Evolutionary conservation across 92 coral and sea anemone genomes (phyloP), one percentile per base, ranked within the genome.

Genomic region (Palythoa caribaeorum): DNA sequence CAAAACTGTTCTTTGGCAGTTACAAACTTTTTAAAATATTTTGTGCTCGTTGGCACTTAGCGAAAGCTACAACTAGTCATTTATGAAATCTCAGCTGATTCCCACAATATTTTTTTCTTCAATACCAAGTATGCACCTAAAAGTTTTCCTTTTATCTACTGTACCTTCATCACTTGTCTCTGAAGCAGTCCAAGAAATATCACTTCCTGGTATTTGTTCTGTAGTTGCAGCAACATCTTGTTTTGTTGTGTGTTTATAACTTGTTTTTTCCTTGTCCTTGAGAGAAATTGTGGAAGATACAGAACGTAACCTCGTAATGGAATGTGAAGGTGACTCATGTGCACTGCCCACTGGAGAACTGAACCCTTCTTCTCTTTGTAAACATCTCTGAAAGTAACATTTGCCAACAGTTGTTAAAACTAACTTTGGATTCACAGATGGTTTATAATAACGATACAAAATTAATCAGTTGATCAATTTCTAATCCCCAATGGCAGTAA

Each of bases 141-240:
- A 14, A 2, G 15, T 57, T 7, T 7, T 57, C 15, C 15, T 11
- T 14, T 14, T 1, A 15, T 14, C 6, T 13, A 13, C 53, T 63
- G 1, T 80, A 80, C 85, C 85, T 80, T 66, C 85, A 80, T 80
- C 74, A 44, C 85, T 80, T 38, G 85, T 3, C 52, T 71, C 85
- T 44, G 85, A 80, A 65, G 75, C 40, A 66, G 60, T 44, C 75
- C 85, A 80, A 36, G 76, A n/a, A 44, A 65, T 65, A 38, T 65
- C 15, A 40, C n/a, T 71, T 14, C 8, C 16, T 47, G 6, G 59
- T 17, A 2, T 63, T 21, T 36, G 14, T 13, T 36, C 40, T 36
- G 13, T 36, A 2, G 73, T 51, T 55, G 52, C 81, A 77, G 3
- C 65, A 52, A 37, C 37, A 44, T 77, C 81, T 77, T 14, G 16